phyloP scores from a whole-genome alignment of 2,888 invertebrate species.

The Trissolcus japonicus region DNA sequence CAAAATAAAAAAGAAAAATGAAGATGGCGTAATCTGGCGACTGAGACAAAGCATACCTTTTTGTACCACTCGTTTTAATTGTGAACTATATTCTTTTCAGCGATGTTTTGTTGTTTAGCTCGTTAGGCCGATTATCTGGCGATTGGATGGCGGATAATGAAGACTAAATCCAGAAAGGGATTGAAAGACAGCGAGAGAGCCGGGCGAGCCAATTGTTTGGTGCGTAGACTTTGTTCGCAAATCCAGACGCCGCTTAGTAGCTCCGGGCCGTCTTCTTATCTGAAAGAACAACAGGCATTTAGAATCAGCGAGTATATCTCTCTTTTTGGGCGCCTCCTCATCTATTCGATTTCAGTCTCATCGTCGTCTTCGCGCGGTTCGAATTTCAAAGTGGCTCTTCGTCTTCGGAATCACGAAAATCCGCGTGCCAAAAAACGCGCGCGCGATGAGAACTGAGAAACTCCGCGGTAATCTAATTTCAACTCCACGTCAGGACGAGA shows the following conservation, averaged over 20 bases:
- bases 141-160: conserved; percentile 44
- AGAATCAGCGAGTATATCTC: conserved; percentile 38
- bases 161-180: conserved; percentile 35
- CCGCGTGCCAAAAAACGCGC: conserved; percentile 43
- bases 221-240: conserved; percentile 53
- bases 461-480: conserved; percentile 56
- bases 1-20: no score
- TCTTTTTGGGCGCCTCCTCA: conserved; percentile 1
- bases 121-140: conserved; percentile 37
- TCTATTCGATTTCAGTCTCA: conserved; percentile 15
- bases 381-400: neutral
- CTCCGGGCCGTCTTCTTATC: conserved; percentile 56
- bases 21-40: neutral
- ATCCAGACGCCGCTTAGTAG: conserved; percentile 49
- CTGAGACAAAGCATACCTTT: conserved; percentile 1
- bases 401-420: neutral
- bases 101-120: conserved; percentile 15
- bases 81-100: conserved; percentile 14
- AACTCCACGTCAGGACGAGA: conserved; percentile 48
- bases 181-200: conserved; percentile 29
- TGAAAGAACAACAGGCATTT: conserved; percentile 55
- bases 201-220: conserved; percentile 54
- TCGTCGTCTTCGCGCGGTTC: neutral
- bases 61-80: conserved; percentile 12
- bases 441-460: conserved; percentile 53